Base-by-base conservation (phyloP, 1,140 invertebrate genomes). In the Lepidurus couesii region DNA sequence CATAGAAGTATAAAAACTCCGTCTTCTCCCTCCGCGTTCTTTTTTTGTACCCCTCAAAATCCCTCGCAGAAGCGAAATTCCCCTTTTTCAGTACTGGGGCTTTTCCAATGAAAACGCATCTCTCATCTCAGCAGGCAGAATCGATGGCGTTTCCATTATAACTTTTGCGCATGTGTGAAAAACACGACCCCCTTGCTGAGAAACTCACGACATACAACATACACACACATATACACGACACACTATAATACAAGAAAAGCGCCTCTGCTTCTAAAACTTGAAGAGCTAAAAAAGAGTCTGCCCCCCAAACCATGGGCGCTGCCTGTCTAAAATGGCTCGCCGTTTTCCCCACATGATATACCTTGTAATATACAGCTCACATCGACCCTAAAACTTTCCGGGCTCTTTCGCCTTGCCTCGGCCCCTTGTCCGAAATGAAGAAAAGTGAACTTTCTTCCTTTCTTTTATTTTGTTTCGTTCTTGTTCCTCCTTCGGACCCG, bases 71-170 rank as follows among this genome's bases (percentile, higher is more conserved):
- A 7, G 16, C 53, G 8, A 21, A 13, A 65, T 65, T 65, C 53
- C 53, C 53, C 53, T 65, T 65, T 65, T 65, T 65, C 53, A 65
- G 9, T 65, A 65, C 53, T 34, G 34, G 53, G 13, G 53, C 53
- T 65, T 65, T 65, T 65, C 53, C 53, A 65, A 65, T 65, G 53
- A 65, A 65, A 65, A 65, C 53, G 53, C 53, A 65, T 65, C 53
- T 65, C 53, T 65, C 53, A 65, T 65, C 53, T 65, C 53, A 65
- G 53, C 53, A 16, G 53, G 53, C 53, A 65, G 53, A 65, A 65
- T 65, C 53, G 53, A 65, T 65, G 53, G 53, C 53, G 53, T 65
- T 65, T 65, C 53, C 53, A 65, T 65, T 65, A 21, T 65, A 65
- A 65, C 16, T 65, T 65, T 65, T 65, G 53, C 53, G 53, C 53